A percentile compares a stretch with the other conserved stretches of the same genome.
Conservation (phyloP, 1,140 invertebrate species). For the Palaemon carinicauda region DNA sequence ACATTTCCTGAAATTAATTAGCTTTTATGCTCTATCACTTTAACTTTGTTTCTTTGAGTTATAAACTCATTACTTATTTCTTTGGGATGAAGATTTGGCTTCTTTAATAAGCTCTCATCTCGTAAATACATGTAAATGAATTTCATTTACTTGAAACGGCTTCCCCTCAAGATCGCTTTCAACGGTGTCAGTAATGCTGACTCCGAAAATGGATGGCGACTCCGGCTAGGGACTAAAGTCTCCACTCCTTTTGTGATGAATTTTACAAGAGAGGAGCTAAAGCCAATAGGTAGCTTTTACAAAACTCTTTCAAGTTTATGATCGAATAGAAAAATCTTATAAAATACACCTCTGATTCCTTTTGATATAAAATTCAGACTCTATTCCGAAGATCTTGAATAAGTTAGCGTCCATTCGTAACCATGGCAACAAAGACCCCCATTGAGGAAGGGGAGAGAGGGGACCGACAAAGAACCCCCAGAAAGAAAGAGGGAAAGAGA, state of each 20-base stretch:
- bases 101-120: too few species aligned
- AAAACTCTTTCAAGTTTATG: too few species aligned
- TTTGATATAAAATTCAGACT: neutral
- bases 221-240: neutral
- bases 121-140: neutral
- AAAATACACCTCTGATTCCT: too few species aligned
- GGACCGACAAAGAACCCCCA: neutral
- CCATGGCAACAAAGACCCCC: constrained; percentile 41
- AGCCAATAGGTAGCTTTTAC: too few species aligned
- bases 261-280: too few species aligned
- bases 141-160: neutral
- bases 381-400: neutral
- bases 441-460: neutral
- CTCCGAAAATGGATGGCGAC: neutral
- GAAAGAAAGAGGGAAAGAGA: neutral
- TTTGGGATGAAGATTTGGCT: neutral
- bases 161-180: constrained; percentile 26
- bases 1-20: constrained; percentile 3
- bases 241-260: neutral
- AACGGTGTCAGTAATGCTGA: neutral
- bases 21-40: neutral
- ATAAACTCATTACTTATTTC: neutral
- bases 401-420: constrained; percentile 31
- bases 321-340: too few species aligned
- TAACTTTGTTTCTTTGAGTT: neutral